Base-by-base conservation (phyloP, 2,113 vertebrate species). In the Grammomys surdaster region DNA sequence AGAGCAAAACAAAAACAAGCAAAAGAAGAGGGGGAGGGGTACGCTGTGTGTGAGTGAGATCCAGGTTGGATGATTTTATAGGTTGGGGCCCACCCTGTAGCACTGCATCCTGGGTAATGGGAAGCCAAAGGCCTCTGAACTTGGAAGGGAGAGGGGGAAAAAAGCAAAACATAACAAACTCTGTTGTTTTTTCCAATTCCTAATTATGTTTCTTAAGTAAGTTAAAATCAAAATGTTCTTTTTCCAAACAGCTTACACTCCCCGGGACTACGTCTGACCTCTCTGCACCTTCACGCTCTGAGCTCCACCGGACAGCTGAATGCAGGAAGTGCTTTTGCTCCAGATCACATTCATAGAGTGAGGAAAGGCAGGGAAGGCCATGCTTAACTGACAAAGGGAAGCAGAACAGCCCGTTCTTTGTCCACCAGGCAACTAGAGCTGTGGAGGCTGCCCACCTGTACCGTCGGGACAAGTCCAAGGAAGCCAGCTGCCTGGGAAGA, bases 281-380 rank as follows among this genome's bases (percentile, higher is more conserved):
- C 89, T 76, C 11, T 40, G n/a, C 5, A 20, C 89, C 91, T 77
- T 94, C 67, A 90, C 7, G 6, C 13, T 72, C 95, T 58, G 78
- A 93, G 86, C 2, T 17, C 63, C 16, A 43, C 92, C 80, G 92
- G 82, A 63, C 31, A 90, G 92, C 43, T 46, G 43, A 88, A 1
- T 0, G 93, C 97, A 98, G 98, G 98, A 98, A 98, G 97, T 92
- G 96, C 93, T 96, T 96, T 97, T 97, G 98, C 98, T 98, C 58
- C 87, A 5, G 54, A 43, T 80, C 93, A 95, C 3, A 22, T 91
- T 96, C 96, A 92, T 94, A 95, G 96, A 93, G 85, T 51, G 40
- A 1, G 92, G 1, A 4, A 96, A 98, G 96, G 98, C 97, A 98
- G 97, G 98, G 97, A 90, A 95, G 95, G 97, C 94, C 88, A 90